Evolutionary conservation across 2,797 vertebrate species (phyloP).

Genomic region (Pseudomugil tenellus): DNA sequence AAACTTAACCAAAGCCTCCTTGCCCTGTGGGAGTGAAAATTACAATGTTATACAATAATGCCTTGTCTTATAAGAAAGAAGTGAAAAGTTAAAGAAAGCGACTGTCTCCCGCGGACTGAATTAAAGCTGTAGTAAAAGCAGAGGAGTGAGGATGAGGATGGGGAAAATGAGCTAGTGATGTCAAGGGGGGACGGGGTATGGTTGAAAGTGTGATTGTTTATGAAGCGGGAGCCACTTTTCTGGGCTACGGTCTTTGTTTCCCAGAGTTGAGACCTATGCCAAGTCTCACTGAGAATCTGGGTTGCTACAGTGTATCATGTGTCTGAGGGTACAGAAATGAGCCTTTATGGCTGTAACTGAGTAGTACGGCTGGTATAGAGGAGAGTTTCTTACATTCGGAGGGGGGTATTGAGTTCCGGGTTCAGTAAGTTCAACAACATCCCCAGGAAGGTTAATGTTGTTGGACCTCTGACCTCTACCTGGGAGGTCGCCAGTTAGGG

Average conservation of each 20-base stretch:
- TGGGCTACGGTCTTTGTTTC: slow-evolving; percentile 73
- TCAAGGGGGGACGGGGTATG: slow-evolving; percentile 33
- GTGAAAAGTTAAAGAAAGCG: slow-evolving; percentile 48
- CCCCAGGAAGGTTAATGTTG: slow-evolving; percentile 45
- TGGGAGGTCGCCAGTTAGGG: slow-evolving; percentile 41
- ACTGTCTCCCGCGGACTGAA: slow-evolving; percentile 57
- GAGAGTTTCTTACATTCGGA: slow-evolving; percentile 45
- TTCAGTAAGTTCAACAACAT: slow-evolving; percentile 71
- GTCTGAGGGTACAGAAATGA: slow-evolving; percentile 76
- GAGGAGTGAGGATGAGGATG: slow-evolving; percentile 29
- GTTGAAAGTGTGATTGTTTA: slow-evolving; percentile 77
- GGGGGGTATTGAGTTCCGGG: slow-evolving; percentile 67
- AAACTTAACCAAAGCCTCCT: slow-evolving; percentile 66
- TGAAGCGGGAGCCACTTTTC: slow-evolving; percentile 78
- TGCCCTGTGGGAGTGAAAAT: slow-evolving; percentile 75
- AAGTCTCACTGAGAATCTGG: slow-evolving; percentile 77
- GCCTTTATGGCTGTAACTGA: slow-evolving; percentile 74
- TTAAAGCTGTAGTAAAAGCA: slow-evolving; percentile 68
- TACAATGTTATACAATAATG: slow-evolving; percentile 67
- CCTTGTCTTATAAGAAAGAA: slow-evolving; percentile 53
- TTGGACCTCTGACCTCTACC: slow-evolving; percentile 49
- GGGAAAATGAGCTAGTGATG: slow-evolving; percentile 4
- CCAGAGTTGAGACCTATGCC: slow-evolving; percentile 64
- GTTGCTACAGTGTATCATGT: slow-evolving; percentile 71
- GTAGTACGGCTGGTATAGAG: slow-evolving; percentile 56